Base-by-base conservation (phyloP, 1,140 invertebrate genomes). In the Gryllus bimaculatus region DNA sequence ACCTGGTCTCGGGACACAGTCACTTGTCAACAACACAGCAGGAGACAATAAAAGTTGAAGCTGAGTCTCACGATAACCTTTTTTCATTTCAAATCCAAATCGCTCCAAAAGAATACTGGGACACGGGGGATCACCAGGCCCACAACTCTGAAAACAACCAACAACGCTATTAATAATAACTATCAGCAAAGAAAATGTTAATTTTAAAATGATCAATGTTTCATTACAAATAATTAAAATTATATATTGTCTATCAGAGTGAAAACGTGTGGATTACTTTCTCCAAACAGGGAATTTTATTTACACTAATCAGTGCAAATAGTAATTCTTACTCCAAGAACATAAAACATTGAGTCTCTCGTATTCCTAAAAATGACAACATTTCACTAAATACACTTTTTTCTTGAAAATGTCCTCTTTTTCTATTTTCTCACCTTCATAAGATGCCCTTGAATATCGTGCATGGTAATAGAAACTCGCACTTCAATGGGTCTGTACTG, bases 71-170 rank as follows among this genome's bases (percentile, higher is more conserved):
- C 90, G 90, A 84, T 94, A 98, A 10, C 91, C 90, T 85, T 98
- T 99, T 82, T 96, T 94, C 94, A 99, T 96, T 89, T 99, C 97
- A 87, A 99, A 98, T 7, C 94, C 95, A 82, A 98, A 93, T 81
- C 96, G 89, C 87, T 98, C 96, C 15, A 98, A 88, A 75, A 96
- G 88, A 81, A 98, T 91, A 21, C 95, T 92, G 0, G 97, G 97
- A 87, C 96, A 98, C 0, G 96, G 91, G 10, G 95, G 93, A 86
- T 96, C 95, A 81, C 91, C 90, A 75, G 94, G 92, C 80, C 90
- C 92, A 82, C 95, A 97, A 87, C 95, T 95, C 88, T 93, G 77
- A 84, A 84, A 78, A 82, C 20, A 79, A 81, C 75, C 18, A 10
- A 77, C 10, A 66, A 66, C 10, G 7, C 7, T 3, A 66, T 66